Conservation (phyloP, 1,140 invertebrate genomes). For the Drosophila pruinosa region DNA sequence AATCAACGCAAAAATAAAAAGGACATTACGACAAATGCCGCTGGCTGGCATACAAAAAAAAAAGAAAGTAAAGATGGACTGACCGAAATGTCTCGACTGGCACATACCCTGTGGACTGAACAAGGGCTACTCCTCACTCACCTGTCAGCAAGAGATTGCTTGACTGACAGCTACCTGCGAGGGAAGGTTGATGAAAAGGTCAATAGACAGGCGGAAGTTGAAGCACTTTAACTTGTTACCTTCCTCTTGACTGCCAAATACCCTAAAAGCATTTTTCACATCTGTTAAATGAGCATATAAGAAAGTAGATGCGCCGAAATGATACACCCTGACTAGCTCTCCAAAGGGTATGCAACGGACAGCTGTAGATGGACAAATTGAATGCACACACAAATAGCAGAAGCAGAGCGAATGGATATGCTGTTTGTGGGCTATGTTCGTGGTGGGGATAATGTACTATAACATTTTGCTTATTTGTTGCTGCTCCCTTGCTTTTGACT, state of each 20-base stretch:
- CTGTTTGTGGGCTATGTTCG: neutral
- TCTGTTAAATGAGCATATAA: neutral
- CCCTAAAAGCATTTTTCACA: neutral
- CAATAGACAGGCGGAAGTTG: neutral
- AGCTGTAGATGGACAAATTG: constrained; percentile 49
- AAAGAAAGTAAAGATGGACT: neutral
- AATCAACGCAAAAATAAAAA: constrained; percentile 54
- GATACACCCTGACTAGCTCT: neutral
- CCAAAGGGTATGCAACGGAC: constrained; percentile 16
- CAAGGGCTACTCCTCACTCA: neutral
- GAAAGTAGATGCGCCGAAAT: too few relatives aligned
- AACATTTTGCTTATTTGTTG: constrained; percentile 39
- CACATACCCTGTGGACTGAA: constrained; percentile 1
- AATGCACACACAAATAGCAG: constrained; percentile 33
- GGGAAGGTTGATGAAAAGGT: neutral
- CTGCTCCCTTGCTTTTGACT: constrained; percentile 3
- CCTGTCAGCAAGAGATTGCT: neutral
- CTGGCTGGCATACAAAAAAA: neutral
- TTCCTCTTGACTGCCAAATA: neutral
- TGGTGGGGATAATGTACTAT: constrained; percentile 15
- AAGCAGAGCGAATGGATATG: constrained; percentile 21
- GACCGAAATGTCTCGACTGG: neutral
- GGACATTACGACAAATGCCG: constrained; percentile 45
- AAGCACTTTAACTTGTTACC: too few relatives aligned
- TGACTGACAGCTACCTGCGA: neutral